A percentile compares a stretch with the other conserved stretches of the same genome.
Evolutionary conservation across 1,140 invertebrate species (phyloP).

Genomic region (Eueides isabella): DNA sequence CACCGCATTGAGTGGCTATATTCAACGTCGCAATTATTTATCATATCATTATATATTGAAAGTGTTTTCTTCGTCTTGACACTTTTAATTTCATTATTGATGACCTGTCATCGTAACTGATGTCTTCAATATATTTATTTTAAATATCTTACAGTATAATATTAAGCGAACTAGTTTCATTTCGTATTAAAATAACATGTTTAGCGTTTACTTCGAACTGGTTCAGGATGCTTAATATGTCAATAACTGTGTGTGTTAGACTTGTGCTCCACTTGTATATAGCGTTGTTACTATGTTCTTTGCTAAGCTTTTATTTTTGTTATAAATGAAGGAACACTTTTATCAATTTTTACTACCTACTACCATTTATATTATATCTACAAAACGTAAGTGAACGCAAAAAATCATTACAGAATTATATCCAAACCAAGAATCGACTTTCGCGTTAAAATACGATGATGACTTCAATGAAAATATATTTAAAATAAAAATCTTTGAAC

Average conservation of each 20-base stretch:
- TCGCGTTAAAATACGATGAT: no score
- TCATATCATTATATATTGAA: not conserved
- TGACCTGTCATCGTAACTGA: not conserved
- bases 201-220: conserved; percentile 15
- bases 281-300: not conserved
- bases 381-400: no score
- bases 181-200: conserved; percentile 20
- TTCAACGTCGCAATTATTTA: no score
- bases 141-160: not conserved
- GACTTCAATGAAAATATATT: no score
- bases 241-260: conserved; percentile 22
- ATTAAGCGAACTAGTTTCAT: not conserved
- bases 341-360: no score
- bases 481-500: no score
- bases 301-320: not conserved
- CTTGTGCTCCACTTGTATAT: not conserved
- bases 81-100: conserved; percentile 12
- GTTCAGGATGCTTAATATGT: conserved; percentile 20
- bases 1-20: no score
- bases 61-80: not conserved
- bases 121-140: not conserved
- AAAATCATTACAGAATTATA: no score
- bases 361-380: no score
- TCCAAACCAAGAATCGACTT: no score
- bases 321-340: no score